Percentiles rank a stretch among this genome's conserved stretches.
Conservation (phyloP, 1,140 invertebrate species). For the Planococcus citri region DNA sequence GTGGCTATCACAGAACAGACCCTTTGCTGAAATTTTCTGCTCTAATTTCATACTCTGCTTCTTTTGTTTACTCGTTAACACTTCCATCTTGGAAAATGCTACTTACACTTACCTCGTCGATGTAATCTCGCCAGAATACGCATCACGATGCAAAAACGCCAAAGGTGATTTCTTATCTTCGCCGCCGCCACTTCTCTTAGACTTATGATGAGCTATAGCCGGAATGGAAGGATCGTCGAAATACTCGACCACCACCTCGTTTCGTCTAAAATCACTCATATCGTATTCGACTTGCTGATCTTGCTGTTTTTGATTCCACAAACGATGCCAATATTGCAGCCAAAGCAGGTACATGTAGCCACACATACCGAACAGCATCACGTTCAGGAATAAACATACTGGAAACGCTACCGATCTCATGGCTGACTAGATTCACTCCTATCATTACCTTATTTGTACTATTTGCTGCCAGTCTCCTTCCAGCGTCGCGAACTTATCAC, state of each 20-base stretch:
- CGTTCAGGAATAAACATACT: slow-evolving; percentile 55
- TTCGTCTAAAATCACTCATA: slow-evolving; percentile 1
- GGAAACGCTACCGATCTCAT: slow-evolving; percentile 51
- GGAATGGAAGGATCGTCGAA: background rate
- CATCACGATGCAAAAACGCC: background rate
- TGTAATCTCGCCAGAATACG: background rate
- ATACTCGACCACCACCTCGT: background rate
- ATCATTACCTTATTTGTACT: background rate
- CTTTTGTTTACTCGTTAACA: too few species aligned
- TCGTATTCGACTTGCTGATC: background rate
- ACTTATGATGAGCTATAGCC: background rate
- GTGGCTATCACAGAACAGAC: too few species aligned
- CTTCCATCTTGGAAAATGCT: too few species aligned
- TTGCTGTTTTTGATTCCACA: slow-evolving; percentile 26
- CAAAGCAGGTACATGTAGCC: slow-evolving; percentile 56
- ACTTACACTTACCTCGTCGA: background rate
- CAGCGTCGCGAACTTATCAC: too few species aligned
- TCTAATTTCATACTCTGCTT: too few species aligned
- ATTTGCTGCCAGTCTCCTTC: background rate
- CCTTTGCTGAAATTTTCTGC: too few species aligned
- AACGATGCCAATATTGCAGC: slow-evolving; percentile 49
- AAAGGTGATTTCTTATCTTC: slow-evolving; percentile 3
- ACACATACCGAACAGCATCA: slow-evolving; percentile 53
- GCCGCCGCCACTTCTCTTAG: background rate
- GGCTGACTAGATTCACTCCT: background rate